Evolutionary conservation across 2,113 vertebrate species (phyloP).

Genomic region (Paedocypris sp.): DNA sequence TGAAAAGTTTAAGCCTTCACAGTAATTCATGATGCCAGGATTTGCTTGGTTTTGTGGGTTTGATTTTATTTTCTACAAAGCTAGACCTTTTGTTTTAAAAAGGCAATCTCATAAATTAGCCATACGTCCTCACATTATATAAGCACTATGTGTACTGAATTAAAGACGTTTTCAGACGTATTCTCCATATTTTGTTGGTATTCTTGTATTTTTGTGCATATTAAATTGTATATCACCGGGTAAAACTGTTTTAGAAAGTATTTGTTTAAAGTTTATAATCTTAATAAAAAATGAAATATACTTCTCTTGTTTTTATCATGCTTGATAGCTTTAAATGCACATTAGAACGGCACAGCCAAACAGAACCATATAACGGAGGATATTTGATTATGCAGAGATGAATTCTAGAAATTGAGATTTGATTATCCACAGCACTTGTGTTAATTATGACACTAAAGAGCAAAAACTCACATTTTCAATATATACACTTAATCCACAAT

Average conservation of each 20-base stretch:
- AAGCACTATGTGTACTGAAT: constrained; percentile 76
- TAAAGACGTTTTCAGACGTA: constrained; percentile 71
- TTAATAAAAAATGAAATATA: constrained; percentile 74
- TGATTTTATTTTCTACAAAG: constrained; percentile 49
- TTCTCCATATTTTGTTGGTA: constrained; percentile 66
- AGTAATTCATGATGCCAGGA: constrained; percentile 64
- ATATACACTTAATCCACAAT: no score
- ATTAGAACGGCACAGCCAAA: no score
- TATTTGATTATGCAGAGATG: no score
- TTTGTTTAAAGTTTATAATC: constrained; percentile 89
- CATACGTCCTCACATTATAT: constrained; percentile 63
- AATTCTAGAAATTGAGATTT: no score
- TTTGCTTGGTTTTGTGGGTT: constrained; percentile 64
- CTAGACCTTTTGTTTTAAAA: constrained; percentile 92
- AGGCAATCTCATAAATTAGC: constrained; percentile 66
- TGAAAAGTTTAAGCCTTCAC: constrained; percentile 47
- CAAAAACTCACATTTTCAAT: no score
- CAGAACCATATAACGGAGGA: no score
- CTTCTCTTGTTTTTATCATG: not conserved
- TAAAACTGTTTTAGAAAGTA: constrained; percentile 82
- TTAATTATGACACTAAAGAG: no score
- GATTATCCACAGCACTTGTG: no score
- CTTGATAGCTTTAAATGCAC: no score
- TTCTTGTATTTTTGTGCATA: constrained; percentile 81
- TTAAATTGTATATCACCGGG: constrained; percentile 86